Percentiles rank a stretch among this genome's conserved stretches.
Conservation (phyloP, 1,140 invertebrate genomes). For the Tenebrio molitor region DNA sequence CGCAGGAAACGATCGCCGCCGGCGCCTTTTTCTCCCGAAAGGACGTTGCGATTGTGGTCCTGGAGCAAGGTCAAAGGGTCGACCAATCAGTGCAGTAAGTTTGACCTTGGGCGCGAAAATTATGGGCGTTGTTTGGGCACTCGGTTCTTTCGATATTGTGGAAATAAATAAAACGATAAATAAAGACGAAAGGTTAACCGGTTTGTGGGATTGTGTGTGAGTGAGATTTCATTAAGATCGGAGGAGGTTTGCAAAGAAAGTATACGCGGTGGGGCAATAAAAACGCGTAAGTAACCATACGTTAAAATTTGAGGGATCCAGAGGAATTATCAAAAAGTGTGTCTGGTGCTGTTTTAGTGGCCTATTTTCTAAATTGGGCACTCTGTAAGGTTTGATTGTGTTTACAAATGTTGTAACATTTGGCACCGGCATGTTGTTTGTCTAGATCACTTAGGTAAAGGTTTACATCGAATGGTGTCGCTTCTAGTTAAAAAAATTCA, state of each 20-base stretch:
- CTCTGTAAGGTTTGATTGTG: neutral
- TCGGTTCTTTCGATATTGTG: neutral
- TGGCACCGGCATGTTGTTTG: neutral
- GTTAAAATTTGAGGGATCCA: too few relatives aligned
- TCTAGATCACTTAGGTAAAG: neutral
- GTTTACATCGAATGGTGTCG: neutral
- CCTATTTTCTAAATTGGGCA: too few relatives aligned
- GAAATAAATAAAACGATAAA: slow-evolving; percentile 34
- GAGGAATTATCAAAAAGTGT: too few relatives aligned
- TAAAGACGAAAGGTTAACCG: slow-evolving; percentile 21
- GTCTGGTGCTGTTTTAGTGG: too few relatives aligned
- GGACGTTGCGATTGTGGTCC: too few relatives aligned
- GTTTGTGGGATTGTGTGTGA: slow-evolving; percentile 4
- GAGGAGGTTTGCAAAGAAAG: too few relatives aligned
- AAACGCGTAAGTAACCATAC: too few relatives aligned
- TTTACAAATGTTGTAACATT: neutral
- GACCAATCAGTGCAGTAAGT: slow-evolving; percentile 10
- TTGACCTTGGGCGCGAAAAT: slow-evolving; percentile 19
- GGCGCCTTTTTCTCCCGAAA: too few relatives aligned
- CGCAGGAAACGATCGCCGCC: too few relatives aligned
- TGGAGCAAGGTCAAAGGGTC: slow-evolving; percentile 20
- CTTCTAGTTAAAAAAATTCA: neutral
- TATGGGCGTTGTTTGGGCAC: slow-evolving; percentile 18
- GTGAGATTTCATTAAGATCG: too few relatives aligned
- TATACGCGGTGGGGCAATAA: too few relatives aligned